Conservation (phyloP, 2,113 vertebrate genomes). For the Narcine bancroftii region DNA sequence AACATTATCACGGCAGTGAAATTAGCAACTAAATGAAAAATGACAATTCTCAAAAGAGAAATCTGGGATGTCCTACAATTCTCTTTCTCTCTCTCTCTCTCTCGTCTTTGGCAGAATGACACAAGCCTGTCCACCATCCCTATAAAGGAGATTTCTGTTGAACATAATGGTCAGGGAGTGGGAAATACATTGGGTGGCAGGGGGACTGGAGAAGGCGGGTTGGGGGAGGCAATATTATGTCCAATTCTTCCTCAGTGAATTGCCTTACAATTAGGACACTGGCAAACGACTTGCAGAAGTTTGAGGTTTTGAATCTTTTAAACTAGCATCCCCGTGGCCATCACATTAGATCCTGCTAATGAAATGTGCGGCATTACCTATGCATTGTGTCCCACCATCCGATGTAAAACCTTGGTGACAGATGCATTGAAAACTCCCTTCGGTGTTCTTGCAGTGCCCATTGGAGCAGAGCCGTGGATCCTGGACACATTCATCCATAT, state of each 20-base stretch:
- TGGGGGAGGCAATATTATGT: too few relatives aligned
- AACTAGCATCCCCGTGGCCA: neutral
- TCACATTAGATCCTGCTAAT: neutral
- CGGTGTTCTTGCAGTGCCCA: conserved; percentile 78
- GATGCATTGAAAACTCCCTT: conserved; percentile 77
- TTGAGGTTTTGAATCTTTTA: neutral
- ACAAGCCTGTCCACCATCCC: neutral
- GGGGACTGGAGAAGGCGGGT: too few relatives aligned
- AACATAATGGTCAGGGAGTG: neutral
- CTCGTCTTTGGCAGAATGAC: neutral
- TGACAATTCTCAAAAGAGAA: neutral
- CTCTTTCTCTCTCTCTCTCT: too few relatives aligned
- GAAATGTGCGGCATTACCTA: conserved; percentile 56
- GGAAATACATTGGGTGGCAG: neutral
- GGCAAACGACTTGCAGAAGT: neutral
- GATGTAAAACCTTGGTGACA: conserved; percentile 71
- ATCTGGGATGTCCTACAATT: neutral
- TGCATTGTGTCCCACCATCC: conserved; percentile 65
- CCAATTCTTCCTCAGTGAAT: neutral
- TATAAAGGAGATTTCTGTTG: neutral
- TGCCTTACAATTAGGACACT: neutral
- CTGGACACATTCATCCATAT: conserved; percentile 74
- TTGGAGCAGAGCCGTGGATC: conserved; percentile 64
- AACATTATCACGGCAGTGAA: neutral
- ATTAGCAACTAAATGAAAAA: neutral